phyloP scores from a whole-genome alignment of 2,797 vertebrate species.

The Pipistrellus pipistrellus region DNA sequence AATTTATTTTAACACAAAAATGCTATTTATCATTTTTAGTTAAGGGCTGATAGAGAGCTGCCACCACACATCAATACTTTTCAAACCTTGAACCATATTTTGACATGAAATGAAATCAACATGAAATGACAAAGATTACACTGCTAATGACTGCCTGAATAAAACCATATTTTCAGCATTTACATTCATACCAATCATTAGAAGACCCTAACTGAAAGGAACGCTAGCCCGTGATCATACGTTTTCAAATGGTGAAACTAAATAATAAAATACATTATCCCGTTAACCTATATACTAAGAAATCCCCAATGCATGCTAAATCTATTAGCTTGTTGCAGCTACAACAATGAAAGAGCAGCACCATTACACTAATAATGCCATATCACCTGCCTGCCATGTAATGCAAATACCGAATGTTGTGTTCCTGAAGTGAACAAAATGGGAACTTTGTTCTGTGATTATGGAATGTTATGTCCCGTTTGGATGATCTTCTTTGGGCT shows the following conservation, averaged over 20 bases:
- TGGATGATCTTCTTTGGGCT: conserved; percentile 52
- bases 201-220: conserved; percentile 13
- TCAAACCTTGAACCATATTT: neutral
- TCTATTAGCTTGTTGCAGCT: conserved; percentile 34
- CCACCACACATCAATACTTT: neutral
- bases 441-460: conserved; percentile 38
- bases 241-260: conserved; percentile 45
- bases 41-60: neutral
- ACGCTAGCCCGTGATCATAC: neutral
- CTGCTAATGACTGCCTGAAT: neutral
- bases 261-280: conserved; percentile 41
- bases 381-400: neutral
- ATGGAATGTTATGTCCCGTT: conserved; percentile 35
- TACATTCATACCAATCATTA: neutral
- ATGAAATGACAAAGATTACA: conserved; percentile 24
- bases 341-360: conserved; percentile 26
- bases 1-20: conserved; percentile 32
- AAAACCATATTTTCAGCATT: neutral
- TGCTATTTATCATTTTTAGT: neutral
- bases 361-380: conserved; percentile 57
- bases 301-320: neutral
- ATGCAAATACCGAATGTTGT: conserved; percentile 59
- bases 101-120: neutral
- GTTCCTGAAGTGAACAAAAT: conserved; percentile 18
- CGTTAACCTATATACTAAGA: conserved; percentile 15